Evolutionary conservation across 2,113 vertebrate genomes (phyloP), one percentile per base, ranked within the genome.

Genomic region (Dendropsophus ebraccatus): DNA sequence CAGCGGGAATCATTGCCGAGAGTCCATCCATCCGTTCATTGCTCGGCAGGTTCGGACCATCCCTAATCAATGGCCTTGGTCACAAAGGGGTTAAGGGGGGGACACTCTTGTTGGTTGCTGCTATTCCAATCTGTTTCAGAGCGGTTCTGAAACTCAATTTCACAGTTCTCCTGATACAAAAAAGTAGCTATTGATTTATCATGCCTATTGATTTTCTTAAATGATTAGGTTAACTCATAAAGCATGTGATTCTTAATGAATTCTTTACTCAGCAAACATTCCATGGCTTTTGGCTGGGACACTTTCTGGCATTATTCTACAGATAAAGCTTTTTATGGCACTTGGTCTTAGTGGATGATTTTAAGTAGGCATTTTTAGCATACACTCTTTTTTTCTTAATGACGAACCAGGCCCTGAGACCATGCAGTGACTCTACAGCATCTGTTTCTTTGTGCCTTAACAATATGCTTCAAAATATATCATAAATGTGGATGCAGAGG

Each of bases 251-350:
- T 58, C 65, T 80, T 86, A 86, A 86, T 86, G 84, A 81, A 86
- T 86, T 47, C 84, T 86, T 86, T 86, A 60, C 65, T 86, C 84
- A 86, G 84, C 84, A 86, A 86, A 86, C 84, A 86, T 86, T 86
- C 65, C 65, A 72, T 86, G 84, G 73, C 76, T 86, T 80, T 86
- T 86, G 84, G 76, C 84, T 81, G 76, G 72, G 65, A 80, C 81
- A 73, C 21, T n/a, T 25, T 47, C 25, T 80, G 47, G 62, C 62
- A 86, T 81, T 86, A 80, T 79, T 69, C 28, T 70, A 54, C 35
- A 80, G 52, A 81, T 86, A 86, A 86, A 86, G 84, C 35, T 23
- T 86, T 86, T 86, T 86, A 86, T 73, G 78, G 49, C 84, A 58
- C 7, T 80, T 80, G 75, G 45, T 86, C 50, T 73, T 86, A 72